Evolutionary conservation across 2,888 invertebrate genomes (phyloP), one percentile per base, ranked within the genome.

Genomic region (Caenorhabditis uteleia): DNA sequence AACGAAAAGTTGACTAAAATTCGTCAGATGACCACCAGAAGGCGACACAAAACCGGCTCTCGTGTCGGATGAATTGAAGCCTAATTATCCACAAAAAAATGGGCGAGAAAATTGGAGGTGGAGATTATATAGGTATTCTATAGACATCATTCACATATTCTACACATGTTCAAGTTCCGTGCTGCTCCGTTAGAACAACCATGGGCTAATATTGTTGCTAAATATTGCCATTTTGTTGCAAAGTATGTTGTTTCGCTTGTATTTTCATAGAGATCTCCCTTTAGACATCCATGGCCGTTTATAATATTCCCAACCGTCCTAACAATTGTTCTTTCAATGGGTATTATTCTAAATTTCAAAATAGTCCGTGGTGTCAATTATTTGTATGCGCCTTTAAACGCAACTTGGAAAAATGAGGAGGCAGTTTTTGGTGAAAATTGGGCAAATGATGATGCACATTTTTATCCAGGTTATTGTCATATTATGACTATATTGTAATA

Each of bases 371-470:
- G 72, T 20, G 72, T 72, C 40, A 59, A 78, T 42, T 79, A 62
- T 29, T 59, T 79, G 6, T 79, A 79, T 48, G 68, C 79, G 16
- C 78, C 79, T 16, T 46, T 77, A 27, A 66, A 78, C 38, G 77
- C 79, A 1, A 53, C 56, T 26, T 79, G 78, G 78, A 79, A 77
- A 36, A 18, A 29, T 0, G 79, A 79, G 59, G 78, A 79, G 29
- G 69, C 62, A 6, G 70, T 76, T 10, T 71, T 79, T 21, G 70
- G 70, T 12, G 64, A 72, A n/a, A 69, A 71, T 43, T 77, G 77
- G 77, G 77, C 76, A 2, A 56, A 51, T 7, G 70, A 73, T 53
- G 73, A 73, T 40, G 49, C 55, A 1, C 70, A 73, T 43, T 73
- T 68, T 29, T 70, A 73, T 57, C 73, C 73, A 27, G 72, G 72